Evolutionary conservation across 2,797 vertebrate genomes (phyloP).

Genomic region (Lophius americanus): DNA sequence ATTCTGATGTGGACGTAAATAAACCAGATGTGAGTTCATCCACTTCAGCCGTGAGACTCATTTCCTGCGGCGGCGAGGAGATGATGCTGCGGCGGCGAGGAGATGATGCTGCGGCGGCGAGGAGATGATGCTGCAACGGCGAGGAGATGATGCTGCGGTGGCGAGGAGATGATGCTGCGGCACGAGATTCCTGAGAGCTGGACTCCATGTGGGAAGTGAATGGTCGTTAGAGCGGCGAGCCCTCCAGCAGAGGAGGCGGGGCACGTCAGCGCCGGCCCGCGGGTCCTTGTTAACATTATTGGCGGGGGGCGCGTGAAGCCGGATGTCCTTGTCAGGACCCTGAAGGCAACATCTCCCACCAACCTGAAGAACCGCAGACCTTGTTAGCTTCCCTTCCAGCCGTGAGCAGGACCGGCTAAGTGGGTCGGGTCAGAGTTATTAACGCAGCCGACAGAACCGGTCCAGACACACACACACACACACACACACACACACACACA

Average conservation of each 20-base stretch:
- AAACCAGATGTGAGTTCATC: too few relatives aligned
- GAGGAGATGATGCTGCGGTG: constrained; percentile 37
- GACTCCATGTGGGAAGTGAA: constrained; percentile 72
- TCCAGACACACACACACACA: too few relatives aligned
- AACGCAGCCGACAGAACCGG: not conserved
- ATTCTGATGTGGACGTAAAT: too few relatives aligned
- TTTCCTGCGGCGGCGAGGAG: constrained; percentile 43
- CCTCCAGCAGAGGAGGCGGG: constrained; percentile 59
- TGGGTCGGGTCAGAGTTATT: constrained; percentile 8
- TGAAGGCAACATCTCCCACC: constrained; percentile 64
- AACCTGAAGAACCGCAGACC: constrained; percentile 54
- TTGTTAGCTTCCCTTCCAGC: constrained; percentile 53
- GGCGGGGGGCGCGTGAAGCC: constrained; percentile 77
- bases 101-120: constrained; percentile 44
- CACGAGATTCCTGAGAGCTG: constrained; percentile 64
- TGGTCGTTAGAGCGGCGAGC: constrained; percentile 64
- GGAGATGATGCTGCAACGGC: constrained; percentile 39
- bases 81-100: constrained; percentile 36
- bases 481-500: too few relatives aligned
- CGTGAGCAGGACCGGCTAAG: constrained; percentile 12
- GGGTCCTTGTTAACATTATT: constrained; percentile 77
- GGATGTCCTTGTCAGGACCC: constrained; percentile 70
- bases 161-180: constrained; percentile 42
- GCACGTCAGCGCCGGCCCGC: constrained; percentile 55
- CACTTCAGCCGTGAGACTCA: not conserved